These are phyloP conservation scores for Drosophila lini DNA, from an alignment of 1,140 invertebrate species.

Conservation along the genomic window DNA sequence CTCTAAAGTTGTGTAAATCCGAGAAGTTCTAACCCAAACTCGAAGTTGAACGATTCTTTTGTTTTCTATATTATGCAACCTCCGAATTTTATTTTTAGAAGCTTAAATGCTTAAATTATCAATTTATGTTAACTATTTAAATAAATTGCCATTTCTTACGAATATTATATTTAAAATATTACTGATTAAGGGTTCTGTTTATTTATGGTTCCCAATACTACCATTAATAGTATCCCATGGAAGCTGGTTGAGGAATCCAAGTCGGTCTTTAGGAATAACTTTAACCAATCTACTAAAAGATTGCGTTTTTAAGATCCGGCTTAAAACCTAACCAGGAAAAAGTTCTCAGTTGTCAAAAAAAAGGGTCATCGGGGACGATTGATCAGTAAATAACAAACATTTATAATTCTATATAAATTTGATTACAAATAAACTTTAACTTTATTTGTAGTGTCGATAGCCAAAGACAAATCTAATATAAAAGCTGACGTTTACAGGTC, in stretches of 20 bases:
- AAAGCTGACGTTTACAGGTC: background rate
- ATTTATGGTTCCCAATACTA: too few relatives aligned
- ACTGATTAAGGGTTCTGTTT: too few relatives aligned
- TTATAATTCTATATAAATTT: background rate
- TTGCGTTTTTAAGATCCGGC: background rate
- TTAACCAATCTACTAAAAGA: background rate
- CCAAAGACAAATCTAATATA: background rate
- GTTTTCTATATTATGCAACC: background rate
- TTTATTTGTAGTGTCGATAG: background rate
- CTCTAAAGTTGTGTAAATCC: background rate
- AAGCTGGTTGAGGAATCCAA: background rate
- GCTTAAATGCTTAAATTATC: background rate
- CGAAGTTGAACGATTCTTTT: background rate
- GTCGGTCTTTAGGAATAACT: background rate
- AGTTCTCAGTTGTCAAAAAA: background rate
- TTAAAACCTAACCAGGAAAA: too few relatives aligned
- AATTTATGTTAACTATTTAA: background rate
- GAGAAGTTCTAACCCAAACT: constrained; percentile 6
- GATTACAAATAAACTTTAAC: background rate
- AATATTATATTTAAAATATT: too few relatives aligned
- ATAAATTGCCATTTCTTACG: too few relatives aligned
- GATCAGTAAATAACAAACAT: too few relatives aligned
- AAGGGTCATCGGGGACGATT: background rate
- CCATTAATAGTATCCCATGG: too few relatives aligned
- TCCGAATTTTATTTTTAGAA: background rate